Evolutionary conservation across 2,888 invertebrate genomes (phyloP).

Genomic region (Cephus runcator): DNA sequence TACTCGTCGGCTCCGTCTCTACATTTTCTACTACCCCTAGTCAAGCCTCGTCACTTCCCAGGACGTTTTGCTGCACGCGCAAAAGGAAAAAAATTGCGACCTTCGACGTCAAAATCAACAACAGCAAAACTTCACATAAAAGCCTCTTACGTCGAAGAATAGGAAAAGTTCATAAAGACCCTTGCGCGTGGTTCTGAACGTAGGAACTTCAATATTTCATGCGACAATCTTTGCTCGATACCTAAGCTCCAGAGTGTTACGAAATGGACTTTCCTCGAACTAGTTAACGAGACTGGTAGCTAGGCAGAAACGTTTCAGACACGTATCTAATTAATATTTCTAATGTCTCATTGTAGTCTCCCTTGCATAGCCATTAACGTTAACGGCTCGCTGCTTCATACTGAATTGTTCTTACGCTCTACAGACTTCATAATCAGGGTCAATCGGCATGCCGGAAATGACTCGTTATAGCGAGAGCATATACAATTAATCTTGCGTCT

Average conservation of each 20-base stretch:
- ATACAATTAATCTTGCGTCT: background rate
- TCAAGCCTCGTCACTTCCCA: too few species aligned
- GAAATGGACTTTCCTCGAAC: background rate
- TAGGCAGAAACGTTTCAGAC: background rate
- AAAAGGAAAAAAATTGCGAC: too few species aligned
- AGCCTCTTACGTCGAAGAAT: background rate
- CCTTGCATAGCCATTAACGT: constrained; percentile 40
- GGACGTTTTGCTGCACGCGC: too few species aligned
- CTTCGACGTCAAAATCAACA: too few species aligned
- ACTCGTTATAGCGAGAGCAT: constrained; percentile 25
- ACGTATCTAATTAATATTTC: constrained; percentile 36
- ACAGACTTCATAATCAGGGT: background rate
- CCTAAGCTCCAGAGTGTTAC: background rate
- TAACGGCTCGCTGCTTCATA: constrained; percentile 39
- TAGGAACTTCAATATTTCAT: too few species aligned
- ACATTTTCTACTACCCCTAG: too few species aligned
- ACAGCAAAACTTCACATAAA: too few species aligned
- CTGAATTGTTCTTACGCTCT: constrained; percentile 19
- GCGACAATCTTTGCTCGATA: background rate
- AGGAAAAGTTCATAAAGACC: background rate
- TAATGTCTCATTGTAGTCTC: constrained; percentile 45
- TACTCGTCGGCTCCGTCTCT: too few species aligned
- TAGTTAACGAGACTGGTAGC: background rate
- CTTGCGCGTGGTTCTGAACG: too few species aligned
- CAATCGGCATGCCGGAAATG: constrained; percentile 36